phyloP scores from a whole-genome alignment of 2,797 vertebrate species.

The Poecilia velifera region DNA sequence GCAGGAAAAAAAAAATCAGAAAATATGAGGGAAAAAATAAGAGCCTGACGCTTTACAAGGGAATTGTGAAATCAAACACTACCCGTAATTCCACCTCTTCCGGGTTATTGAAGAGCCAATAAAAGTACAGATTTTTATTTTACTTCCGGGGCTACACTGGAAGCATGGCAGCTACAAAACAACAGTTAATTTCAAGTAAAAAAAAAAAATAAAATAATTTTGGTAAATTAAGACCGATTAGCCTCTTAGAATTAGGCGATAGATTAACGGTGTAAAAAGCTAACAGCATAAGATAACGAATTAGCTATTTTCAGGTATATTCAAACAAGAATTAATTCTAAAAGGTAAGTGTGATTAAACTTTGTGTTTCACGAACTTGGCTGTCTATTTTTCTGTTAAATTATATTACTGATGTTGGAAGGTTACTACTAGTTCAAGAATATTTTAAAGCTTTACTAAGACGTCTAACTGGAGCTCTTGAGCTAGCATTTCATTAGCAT shows the following conservation, averaged over 20 bases:
- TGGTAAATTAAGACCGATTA: background rate
- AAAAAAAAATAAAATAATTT: background rate
- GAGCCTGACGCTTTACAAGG: background rate
- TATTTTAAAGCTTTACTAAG: background rate
- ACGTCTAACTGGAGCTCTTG: background rate
- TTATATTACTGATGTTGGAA: background rate
- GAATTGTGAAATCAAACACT: background rate
- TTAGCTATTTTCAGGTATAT: background rate
- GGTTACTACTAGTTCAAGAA: background rate
- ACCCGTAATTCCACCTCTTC: constrained; percentile 31
- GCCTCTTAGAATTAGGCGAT: background rate
- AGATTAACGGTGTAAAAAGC: background rate
- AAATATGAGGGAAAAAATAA: background rate
- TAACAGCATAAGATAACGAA: background rate
- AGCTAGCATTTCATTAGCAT: background rate
- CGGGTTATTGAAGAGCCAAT: constrained; percentile 32
- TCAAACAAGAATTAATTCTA: background rate
- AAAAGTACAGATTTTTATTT: fast-evolving
- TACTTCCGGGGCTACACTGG: background rate
- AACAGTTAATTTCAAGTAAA: background rate
- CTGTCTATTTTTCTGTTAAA: background rate
- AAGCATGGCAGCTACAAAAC: background rate
- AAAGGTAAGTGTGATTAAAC: constrained; percentile 3
- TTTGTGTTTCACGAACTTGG: background rate
- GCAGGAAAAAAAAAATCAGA: background rate